Conservation (phyloP, 2,888 invertebrate species). For the Andrena dorsata region DNA sequence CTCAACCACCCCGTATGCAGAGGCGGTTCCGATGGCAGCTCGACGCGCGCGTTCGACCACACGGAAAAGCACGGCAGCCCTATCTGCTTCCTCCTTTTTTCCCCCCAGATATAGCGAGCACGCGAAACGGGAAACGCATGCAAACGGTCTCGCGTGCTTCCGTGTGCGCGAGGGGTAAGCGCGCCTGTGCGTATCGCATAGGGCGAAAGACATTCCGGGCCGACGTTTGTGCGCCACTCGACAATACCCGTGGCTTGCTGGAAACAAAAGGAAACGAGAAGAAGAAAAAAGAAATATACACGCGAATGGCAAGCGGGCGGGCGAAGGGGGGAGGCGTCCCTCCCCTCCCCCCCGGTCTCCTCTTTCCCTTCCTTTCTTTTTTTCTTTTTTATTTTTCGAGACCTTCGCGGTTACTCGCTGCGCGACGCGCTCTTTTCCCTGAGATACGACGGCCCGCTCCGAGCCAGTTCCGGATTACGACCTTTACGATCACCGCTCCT, state of each 20-base stretch:
- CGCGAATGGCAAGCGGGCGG: constrained; percentile 35
- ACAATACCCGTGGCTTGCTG: constrained; percentile 61
- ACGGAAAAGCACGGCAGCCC: constrained; percentile 41
- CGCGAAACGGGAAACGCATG: constrained; percentile 51
- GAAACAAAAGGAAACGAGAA: constrained; percentile 50
- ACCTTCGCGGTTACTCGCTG: constrained; percentile 63
- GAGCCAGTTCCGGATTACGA: constrained; percentile 71
- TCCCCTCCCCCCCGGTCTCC: constrained; percentile 12
- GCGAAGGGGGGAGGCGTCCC: constrained; percentile 32
- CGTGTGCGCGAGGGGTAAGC: background rate
- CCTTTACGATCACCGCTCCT: constrained; percentile 54
- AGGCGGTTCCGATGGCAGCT: background rate
- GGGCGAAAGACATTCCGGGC: constrained; percentile 59
- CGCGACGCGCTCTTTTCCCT: constrained; percentile 59
- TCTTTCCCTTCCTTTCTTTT: background rate
- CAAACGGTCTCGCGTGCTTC: constrained; percentile 33
- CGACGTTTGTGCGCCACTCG: constrained; percentile 65
- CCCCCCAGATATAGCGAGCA: constrained; percentile 48
- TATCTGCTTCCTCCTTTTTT: constrained; percentile 41
- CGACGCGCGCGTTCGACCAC: constrained; percentile 1
- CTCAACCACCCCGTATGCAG: constrained; percentile 22
- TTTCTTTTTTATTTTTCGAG: constrained; percentile 59
- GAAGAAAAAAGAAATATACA: constrained; percentile 6
- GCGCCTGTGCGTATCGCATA: constrained; percentile 33
- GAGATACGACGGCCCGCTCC: constrained; percentile 57